Base-by-base conservation (phyloP, 2,888 invertebrate genomes). In the Atherix ibis region DNA sequence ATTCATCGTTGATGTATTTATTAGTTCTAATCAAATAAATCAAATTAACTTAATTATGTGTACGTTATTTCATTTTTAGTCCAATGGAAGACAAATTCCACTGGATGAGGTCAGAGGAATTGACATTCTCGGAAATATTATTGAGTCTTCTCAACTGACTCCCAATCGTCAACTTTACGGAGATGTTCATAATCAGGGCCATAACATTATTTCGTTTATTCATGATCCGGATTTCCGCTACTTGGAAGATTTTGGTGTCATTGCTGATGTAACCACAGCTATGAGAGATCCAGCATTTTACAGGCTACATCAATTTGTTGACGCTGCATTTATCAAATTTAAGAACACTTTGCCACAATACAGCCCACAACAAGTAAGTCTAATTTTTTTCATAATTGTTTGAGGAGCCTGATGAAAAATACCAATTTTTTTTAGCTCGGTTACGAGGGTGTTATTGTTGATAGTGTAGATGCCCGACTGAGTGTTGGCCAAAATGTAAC, bases 201-300 rank as follows among this genome's bases (percentile, higher is more conserved):
- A 88, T 48, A 71, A 79, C 14, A 62, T 79, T 46, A 70, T 85
- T 40, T 72, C 81, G 1, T 76, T 71, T 49, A 64, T 73, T 5
- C 85, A 87, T 51, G 87, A 88, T 56, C 85, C 85, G 0, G 84
- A 84, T 49, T 68, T 71, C 10, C 47, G 59, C 0, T 53, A 52
- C 27, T 49, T 82, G 76, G 85, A 87, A 65, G 67, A 70, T 2
- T 76, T 77, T 46, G 70, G 77, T 18, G 74, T 82, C 1, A 82
- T 87, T 66, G 83, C 79, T 1, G 84, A 84, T 48, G 73, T 79
- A 4, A 73, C 82, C 0, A 83, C 83, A 0, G 81, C 84, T 1
- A 83, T 87, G 82, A 68, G 85, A 31, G 87, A 87, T 57, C 85
- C 87, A 0, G 65, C 81, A 40, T 87, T 87, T 65, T 87, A 82